Conservation (phyloP, 2,113 vertebrate species). For the Sorex fumeus region DNA sequence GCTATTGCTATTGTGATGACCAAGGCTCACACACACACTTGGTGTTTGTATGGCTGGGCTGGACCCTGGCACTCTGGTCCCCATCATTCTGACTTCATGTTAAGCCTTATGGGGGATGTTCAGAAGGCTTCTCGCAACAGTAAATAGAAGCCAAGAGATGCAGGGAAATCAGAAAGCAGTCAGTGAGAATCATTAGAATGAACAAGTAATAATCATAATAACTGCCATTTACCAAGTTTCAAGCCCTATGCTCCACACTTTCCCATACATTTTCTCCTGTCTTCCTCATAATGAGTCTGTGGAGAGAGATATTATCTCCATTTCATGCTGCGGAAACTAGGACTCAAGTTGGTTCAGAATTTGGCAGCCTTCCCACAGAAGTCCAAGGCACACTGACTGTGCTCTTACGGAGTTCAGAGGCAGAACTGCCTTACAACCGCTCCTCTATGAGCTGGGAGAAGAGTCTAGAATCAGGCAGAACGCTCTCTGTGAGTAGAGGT, state of each 20-base stretch:
- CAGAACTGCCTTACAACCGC: conserved; percentile 55
- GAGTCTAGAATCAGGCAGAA: conserved; percentile 52
- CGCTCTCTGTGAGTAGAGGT: not conserved
- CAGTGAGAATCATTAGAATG: conserved; percentile 55
- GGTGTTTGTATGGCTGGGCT: not conserved
- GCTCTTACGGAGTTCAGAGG: conserved; percentile 52
- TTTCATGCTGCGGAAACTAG: conserved; percentile 56
- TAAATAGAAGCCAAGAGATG: conserved; percentile 30
- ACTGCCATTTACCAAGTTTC: conserved; percentile 55
- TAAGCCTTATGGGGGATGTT: not conserved
- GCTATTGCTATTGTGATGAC: too few species aligned
- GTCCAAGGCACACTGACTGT: conserved; percentile 20
- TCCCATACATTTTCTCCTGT: conserved; percentile 57
- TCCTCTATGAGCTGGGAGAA: conserved; percentile 50
- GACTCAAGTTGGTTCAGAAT: conserved; percentile 35
- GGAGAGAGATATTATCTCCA: conserved; percentile 43
- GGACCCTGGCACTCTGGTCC: not conserved
- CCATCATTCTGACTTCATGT: not conserved
- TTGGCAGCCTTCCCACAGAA: conserved; percentile 21
- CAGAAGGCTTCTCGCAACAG: not conserved
- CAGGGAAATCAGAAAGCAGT: conserved; percentile 24
- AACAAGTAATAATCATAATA: conserved; percentile 53
- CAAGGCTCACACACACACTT: too few species aligned
- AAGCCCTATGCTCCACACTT: conserved; percentile 37
- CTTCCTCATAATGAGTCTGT: conserved; percentile 34